A percentile compares a stretch with the other conserved stretches of the same genome.
These are phyloP conservation scores for Synodontis membranacea DNA, from an alignment of 2,113 vertebrate species.

Conservation along the genomic window DNA sequence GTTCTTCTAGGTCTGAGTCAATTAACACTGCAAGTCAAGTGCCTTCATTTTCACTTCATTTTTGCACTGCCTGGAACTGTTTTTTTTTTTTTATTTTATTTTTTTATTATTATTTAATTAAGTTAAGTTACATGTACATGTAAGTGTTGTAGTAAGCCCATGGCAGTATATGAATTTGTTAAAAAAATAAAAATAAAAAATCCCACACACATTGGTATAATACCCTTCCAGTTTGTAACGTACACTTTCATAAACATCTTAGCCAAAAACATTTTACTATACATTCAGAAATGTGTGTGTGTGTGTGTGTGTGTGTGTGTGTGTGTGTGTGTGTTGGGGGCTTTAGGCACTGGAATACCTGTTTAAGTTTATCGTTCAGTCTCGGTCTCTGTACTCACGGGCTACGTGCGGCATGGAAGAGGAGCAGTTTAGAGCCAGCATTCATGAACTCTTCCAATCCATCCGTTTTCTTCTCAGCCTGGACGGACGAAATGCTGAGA, in stretches of 20 bases:
- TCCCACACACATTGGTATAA: not conserved
- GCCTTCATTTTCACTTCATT: not conserved
- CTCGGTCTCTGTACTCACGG: conserved; percentile 92
- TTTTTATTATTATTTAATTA: too few species aligned
- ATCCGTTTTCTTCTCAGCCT: conserved; percentile 96
- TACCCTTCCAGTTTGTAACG: not conserved
- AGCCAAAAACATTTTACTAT: not conserved
- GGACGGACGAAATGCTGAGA: conserved; percentile 94
- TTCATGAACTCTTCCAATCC: conserved; percentile 97
- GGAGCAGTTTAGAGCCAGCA: conserved; percentile 89
- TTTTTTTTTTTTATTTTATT: not conserved
- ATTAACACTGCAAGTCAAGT: not conserved
- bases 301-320: conserved; percentile 17
- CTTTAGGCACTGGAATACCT: conserved; percentile 93
- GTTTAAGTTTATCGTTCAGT: conserved; percentile 98
- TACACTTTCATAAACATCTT: not conserved
- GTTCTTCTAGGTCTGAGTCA: not conserved
- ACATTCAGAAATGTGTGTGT: not conserved
- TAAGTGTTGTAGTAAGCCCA: not conserved
- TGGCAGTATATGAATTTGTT: not conserved
- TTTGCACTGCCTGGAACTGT: not conserved
- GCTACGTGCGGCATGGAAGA: conserved; percentile 97
- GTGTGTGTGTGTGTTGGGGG: conserved; percentile 14
- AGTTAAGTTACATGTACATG: too few species aligned
- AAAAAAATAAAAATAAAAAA: not conserved